Evolutionary conservation across 2,888 invertebrate genomes (phyloP).

Genomic region (Beris morrisii): DNA sequence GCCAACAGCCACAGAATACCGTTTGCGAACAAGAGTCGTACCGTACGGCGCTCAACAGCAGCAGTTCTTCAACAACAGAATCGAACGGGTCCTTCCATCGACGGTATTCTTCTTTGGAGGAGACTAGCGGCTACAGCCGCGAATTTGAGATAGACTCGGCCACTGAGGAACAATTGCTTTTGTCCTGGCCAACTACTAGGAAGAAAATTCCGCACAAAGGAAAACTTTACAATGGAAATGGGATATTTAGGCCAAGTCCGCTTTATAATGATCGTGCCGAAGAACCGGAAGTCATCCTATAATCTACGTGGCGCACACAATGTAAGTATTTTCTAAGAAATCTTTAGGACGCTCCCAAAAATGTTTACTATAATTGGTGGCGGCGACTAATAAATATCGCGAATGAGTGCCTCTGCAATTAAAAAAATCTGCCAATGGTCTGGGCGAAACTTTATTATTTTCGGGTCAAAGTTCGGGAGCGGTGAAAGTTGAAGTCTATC

Average conservation of each 20-base stretch:
- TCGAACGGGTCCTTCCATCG: constrained; percentile 51
- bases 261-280: constrained; percentile 39
- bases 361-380: no score
- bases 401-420: no score
- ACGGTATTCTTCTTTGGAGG: constrained; percentile 55
- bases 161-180: constrained; percentile 59
- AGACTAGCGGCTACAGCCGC: constrained; percentile 47
- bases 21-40: constrained; percentile 8
- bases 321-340: neutral
- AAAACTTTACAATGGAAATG: constrained; percentile 33
- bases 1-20: neutral
- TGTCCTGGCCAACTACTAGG: constrained; percentile 60
- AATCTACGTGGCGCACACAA: neutral
- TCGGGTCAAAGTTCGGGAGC: no score
- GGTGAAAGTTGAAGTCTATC: no score
- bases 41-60: constrained; percentile 41
- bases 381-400: no score
- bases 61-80: constrained; percentile 58
- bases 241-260: constrained; percentile 35
- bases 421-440: no score
- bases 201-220: constrained; percentile 42
- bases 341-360: no score
- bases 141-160: constrained; percentile 44
- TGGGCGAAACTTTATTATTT: no score
- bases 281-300: constrained; percentile 39